Conservation (phyloP, 37 sponge, comb jelly and placozoan species). For the Halisarca cf. caerulea region DNA sequence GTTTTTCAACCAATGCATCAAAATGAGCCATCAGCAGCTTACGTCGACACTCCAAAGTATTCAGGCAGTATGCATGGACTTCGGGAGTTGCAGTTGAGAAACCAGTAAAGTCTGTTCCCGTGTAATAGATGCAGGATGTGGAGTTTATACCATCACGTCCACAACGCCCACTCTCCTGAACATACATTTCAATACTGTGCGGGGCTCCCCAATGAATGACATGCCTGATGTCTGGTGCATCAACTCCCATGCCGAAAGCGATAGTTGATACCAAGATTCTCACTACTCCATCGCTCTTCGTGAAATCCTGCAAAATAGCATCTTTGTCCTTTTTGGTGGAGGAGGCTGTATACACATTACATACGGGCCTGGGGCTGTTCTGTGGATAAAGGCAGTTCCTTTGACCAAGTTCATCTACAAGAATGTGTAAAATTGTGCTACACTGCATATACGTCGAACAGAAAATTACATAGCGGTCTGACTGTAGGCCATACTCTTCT, state of each 20-base stretch:
- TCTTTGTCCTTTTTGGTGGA: not conserved
- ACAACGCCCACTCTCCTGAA: no score
- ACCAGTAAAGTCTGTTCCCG: not conserved
- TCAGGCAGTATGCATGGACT: not conserved
- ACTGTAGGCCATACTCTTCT: no score
- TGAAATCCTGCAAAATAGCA: not conserved
- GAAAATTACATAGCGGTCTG: not conserved
- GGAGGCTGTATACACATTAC: not conserved
- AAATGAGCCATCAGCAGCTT: no score
- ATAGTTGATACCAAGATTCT: not conserved
- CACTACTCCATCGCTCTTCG: not conserved
- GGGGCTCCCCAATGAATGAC: conserved; percentile 7
- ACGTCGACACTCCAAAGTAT: not conserved
- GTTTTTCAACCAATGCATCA: no score
- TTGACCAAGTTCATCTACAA: not conserved
- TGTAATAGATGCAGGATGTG: not conserved
- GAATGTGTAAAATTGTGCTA: conserved; percentile 11
- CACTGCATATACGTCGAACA: not conserved
- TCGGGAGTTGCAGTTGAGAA: not conserved
- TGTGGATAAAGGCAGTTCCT: not conserved
- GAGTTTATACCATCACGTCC: conserved; percentile 1
- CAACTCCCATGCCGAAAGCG: no score
- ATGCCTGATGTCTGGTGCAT: not conserved
- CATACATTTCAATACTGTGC: no score
- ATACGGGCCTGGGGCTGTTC: not conserved